Evolutionary conservation across 2,797 vertebrate species (phyloP), one percentile per base, ranked within the genome.

Genomic region (Silurus aristotelis): DNA sequence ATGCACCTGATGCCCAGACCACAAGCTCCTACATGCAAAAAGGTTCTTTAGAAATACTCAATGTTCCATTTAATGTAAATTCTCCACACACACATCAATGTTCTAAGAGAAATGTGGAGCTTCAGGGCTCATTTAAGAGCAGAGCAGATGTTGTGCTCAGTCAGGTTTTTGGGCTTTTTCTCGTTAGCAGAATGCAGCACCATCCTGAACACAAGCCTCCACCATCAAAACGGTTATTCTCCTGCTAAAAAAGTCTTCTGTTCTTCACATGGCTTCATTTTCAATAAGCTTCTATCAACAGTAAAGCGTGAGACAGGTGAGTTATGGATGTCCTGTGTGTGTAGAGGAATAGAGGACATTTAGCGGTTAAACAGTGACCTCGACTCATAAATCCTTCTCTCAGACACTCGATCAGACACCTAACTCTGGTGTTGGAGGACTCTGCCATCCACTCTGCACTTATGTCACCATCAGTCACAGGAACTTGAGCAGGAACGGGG

Each of bases 91-190:
- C 43, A 66, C 43, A 43, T 55, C 73, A 10, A 25, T 17, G n/a
- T 63, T 75, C n/a, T 5, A 43, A 68, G 66, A 67, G 80, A 68
- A 61, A 60, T 61, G 31, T 27, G 56, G 67, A n/a, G 46, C 89
- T 91, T 90, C 17, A 90, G 92, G 87, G 87, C 88, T 84, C 87
- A 87, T 87, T 84, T 84, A 31, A 79, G 63, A 84, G 22, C 48
- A 58, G 90, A 92, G 89, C 94, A 95, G 95, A 93, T 95, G 94
- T 91, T 92, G 92, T 84, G 90, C 87, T 91, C 92, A 87, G 87
- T 66, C 87, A 92, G 84, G 92, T 90, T 79, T 93, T 90, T 46
- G 58, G 87, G 82, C 89, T 91, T 89, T 94, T 93, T 92, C 92
- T 92, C 87, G 91, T 94, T 93, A 93, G 92, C 77, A 19, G 75